These are phyloP conservation scores for Diplazon laetatorius DNA, from an alignment of 2,888 invertebrate species.

Conservation along the genomic window DNA sequence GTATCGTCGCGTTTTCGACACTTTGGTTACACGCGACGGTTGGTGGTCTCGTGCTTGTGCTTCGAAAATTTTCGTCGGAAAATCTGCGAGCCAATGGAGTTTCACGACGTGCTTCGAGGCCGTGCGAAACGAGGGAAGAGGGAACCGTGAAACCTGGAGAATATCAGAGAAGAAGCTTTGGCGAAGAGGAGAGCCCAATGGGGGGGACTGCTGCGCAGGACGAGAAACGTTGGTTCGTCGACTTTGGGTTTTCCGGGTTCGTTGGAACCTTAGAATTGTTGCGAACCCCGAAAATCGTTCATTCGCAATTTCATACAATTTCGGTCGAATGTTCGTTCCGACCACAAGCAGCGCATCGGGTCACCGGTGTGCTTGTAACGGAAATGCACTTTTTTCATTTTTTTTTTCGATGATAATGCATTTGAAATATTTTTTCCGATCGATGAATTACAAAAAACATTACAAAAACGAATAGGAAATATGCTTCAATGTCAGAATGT, in stretches of 20 bases:
- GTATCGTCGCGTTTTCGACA: neutral
- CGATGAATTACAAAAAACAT: too few species aligned
- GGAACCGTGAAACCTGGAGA: neutral
- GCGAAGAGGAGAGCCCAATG: too few species aligned
- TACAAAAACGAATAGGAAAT: too few species aligned
- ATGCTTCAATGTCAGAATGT: too few species aligned
- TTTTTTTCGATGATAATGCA: too few species aligned
- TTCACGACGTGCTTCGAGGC: constrained; percentile 12
- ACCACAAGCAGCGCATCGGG: neutral
- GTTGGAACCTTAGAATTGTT: constrained; percentile 5
- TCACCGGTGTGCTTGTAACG: too few species aligned
- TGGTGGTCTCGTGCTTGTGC: too few species aligned
- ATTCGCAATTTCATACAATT: constrained; percentile 36
- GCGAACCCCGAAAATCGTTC: constrained; percentile 31
- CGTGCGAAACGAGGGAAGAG: constrained; percentile 16
- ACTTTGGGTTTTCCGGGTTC: constrained; percentile 9
- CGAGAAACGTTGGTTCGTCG: too few species aligned
- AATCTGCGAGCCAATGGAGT: constrained; percentile 24
- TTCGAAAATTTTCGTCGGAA: constrained; percentile 10
- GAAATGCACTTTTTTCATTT: too few species aligned
- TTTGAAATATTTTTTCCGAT: too few species aligned
- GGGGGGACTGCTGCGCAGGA: too few species aligned
- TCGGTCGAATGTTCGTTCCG: constrained; percentile 3
- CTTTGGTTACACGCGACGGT: neutral
- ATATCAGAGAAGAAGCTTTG: constrained; percentile 35